Base-by-base conservation (phyloP, 1,140 invertebrate species). In the Coptotermes formosanus region DNA sequence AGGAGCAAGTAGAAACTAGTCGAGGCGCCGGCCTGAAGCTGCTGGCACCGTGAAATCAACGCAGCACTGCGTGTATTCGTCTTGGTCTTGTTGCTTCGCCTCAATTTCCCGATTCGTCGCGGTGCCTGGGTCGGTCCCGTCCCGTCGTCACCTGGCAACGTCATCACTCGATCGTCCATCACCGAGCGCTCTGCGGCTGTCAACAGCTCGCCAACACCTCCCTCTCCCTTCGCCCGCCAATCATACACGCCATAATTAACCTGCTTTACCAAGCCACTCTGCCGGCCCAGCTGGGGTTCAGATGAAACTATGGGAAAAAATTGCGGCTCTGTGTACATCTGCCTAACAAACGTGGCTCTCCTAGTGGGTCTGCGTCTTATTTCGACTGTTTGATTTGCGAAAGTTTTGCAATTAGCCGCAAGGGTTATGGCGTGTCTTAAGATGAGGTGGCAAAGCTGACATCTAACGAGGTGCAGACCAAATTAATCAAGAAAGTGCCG, bases 101-200 rank as follows among this genome's bases (percentile, higher is more conserved):
- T 84, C 83, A 84, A 84, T 84, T 84, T 84, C 48, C 83, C 83
- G 83, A 84, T 84, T 84, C 48, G 83, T 55, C 83, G 83, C 83
- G 83, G 83, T 30, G 64, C 64, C 64, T 25, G 21, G 59, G 59
- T 64, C 59, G 59, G 59, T 64, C 59, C 59, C 59, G 25, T n/a
- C 64, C 64, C n/a, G 64, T 75, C 64, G 64, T 55, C 83, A 84
- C 83, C 83, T 84, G 83, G 83, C 83, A 52, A 84, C 83, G 83
- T 84, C 83, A 84, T 84, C 83, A 32, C 83, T 38, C 83, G 38
- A 84, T 84, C 83, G 83, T 84, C 83, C 83, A 84, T 84, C 83
- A 84, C 59, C 83, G 14, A 16, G n/a, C 64, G 64, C 64, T 75
- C 25, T 30, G n/a, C 64, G 64, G 64, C 64, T 75, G 64, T 75